Conservation (phyloP, 2,888 invertebrate genomes). For the Oxystoma pomonae region DNA sequence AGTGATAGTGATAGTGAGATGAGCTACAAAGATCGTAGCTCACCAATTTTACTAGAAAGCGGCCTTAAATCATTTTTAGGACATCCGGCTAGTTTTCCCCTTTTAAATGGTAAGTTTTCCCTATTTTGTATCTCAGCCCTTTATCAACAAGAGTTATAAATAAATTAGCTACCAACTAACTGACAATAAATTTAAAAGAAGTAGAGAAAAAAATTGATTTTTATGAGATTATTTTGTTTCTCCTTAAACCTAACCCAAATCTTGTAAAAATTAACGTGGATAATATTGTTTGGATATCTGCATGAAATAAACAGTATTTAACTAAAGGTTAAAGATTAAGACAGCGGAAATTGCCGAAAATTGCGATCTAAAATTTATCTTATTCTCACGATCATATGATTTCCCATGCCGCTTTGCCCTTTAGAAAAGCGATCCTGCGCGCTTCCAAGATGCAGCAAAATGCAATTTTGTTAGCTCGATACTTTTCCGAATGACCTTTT, state of each 20-base stretch:
- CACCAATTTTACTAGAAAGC: slow-evolving; percentile 84
- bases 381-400: neutral
- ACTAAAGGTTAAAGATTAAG: neutral
- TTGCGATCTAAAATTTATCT: neutral
- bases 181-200: no score
- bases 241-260: no score
- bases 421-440: neutral
- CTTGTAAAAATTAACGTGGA: no score
- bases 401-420: neutral
- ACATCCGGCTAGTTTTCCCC: slow-evolving; percentile 76
- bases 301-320: no score
- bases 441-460: neutral
- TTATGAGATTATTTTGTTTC: no score
- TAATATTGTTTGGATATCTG: no score
- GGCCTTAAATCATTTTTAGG: slow-evolving; percentile 82
- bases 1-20: slow-evolving; percentile 62
- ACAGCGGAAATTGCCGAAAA: neutral
- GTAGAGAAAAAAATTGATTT: no score
- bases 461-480: neutral
- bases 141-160: no score
- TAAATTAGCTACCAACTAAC: no score
- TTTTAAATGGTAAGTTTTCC: slow-evolving; percentile 67
- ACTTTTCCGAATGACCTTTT: neutral
- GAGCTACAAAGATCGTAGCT: slow-evolving; percentile 84
- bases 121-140: no score